A percentile compares a stretch with the other conserved stretches of the same genome.
phyloP scores from a whole-genome alignment of 2,888 invertebrate species.

The Pyrrhosoma nymphula region DNA sequence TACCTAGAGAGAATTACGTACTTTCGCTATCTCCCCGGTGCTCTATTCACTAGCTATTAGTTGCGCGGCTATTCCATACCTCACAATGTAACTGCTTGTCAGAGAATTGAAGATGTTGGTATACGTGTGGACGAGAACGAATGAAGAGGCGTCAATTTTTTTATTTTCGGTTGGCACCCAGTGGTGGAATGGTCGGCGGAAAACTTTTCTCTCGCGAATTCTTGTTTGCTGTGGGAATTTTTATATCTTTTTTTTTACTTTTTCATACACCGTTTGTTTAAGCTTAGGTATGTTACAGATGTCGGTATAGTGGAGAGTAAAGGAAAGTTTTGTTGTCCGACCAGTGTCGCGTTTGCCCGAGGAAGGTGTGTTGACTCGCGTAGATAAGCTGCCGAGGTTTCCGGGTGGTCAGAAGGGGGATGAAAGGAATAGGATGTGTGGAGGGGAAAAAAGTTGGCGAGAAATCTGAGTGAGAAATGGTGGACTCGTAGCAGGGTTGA shows the following conservation, averaged over 20 bases:
- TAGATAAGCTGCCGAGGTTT: neutral
- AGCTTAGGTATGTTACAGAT: neutral
- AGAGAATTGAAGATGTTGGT: neutral
- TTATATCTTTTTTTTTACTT: neutral
- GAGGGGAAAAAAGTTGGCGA: neutral
- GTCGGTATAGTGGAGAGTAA: neutral
- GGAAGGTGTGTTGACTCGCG: constrained; percentile 10
- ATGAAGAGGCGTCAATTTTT: neutral
- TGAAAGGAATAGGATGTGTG: neutral
- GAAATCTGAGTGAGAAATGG: neutral
- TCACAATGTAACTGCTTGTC: too few species aligned
- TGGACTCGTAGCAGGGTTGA: neutral
- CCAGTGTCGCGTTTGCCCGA: neutral
- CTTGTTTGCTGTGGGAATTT: neutral
- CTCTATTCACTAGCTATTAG: too few species aligned
- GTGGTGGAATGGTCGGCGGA: neutral
- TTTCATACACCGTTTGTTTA: neutral
- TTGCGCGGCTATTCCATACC: too few species aligned
- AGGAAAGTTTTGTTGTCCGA: constrained; percentile 9
- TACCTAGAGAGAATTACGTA: too few species aligned
- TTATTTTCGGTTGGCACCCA: neutral
- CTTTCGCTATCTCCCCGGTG: too few species aligned
- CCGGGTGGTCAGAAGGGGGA: neutral
- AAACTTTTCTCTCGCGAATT: neutral
- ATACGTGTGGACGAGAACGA: neutral